phyloP scores from a whole-genome alignment of 2,888 invertebrate species.

The Acrobasis consociella region DNA sequence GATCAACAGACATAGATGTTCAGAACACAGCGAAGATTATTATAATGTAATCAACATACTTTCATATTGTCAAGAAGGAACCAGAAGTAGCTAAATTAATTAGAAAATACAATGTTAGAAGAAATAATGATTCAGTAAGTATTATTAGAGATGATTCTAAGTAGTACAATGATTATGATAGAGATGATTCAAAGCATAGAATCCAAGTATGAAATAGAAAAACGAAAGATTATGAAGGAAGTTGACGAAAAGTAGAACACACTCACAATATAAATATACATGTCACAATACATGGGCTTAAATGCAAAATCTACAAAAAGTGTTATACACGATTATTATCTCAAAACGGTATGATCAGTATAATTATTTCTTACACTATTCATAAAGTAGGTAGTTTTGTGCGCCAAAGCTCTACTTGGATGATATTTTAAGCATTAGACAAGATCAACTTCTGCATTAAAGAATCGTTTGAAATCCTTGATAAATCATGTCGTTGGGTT shows the following conservation, averaged over 20 bases:
- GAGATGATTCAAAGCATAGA: conserved; percentile 22
- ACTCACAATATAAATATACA: conserved; percentile 71
- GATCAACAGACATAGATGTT: conserved; percentile 19
- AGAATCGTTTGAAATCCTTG: conserved; percentile 19
- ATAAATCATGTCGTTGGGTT: conserved; percentile 1
- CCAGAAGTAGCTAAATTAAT: conserved; percentile 61
- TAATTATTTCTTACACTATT: conserved; percentile 71
- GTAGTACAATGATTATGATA: conserved; percentile 12
- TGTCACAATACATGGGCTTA: conserved; percentile 78
- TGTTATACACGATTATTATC: conserved; percentile 77
- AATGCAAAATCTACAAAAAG: conserved; percentile 79
- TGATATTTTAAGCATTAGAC: conserved; percentile 62
- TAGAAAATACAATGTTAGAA: conserved; percentile 4
- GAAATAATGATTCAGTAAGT: not conserved
- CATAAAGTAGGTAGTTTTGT: conserved; percentile 65
- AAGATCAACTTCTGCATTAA: conserved; percentile 30
- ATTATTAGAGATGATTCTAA: not conserved
- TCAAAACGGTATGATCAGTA: conserved; percentile 71
- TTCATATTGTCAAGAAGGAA: conserved; percentile 73
- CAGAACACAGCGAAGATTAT: conserved; percentile 33
- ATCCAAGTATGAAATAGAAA: conserved; percentile 33
- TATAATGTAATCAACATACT: conserved; percentile 33
- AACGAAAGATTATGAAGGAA: conserved; percentile 44
- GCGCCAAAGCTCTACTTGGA: conserved; percentile 77
- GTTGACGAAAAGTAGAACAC: conserved; percentile 66